Conservation (phyloP, 1,140 invertebrate species). For the Penaeus chinensis region DNA sequence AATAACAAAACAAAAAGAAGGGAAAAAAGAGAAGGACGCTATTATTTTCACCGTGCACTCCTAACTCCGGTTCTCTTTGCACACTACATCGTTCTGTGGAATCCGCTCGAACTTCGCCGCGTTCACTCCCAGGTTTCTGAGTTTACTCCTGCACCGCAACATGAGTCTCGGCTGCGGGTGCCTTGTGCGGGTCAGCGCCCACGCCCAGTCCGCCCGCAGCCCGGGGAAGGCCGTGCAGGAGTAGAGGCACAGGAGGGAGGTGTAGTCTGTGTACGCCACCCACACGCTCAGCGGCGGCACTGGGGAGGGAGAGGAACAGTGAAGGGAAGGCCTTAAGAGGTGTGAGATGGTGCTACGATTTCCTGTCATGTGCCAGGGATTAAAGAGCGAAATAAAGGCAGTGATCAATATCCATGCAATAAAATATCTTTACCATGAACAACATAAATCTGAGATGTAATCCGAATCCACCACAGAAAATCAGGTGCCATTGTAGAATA, state of each 20-base stretch:
- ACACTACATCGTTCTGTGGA: background rate
- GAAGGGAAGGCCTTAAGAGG: background rate
- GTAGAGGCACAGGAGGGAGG: constrained; percentile 33
- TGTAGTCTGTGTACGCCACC: constrained; percentile 44
- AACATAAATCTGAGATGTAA: too few species aligned
- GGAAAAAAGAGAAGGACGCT: background rate
- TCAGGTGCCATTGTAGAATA: too few species aligned
- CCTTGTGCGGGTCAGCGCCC: constrained; percentile 19
- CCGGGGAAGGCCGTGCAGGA: constrained; percentile 37
- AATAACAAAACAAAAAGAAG: constrained; percentile 44
- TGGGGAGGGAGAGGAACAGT: background rate
- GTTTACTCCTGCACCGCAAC: constrained; percentile 6
- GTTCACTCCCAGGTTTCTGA: constrained; percentile 15
- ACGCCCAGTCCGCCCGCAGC: constrained; percentile 43
- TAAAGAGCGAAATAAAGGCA: too few species aligned
- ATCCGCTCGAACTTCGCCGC: constrained; percentile 30
- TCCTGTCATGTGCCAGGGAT: background rate
- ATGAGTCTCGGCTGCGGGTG: constrained; percentile 14
- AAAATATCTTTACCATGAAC: background rate
- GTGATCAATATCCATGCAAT: too few species aligned
- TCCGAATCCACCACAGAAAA: too few species aligned
- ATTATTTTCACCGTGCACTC: background rate
- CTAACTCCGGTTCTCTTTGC: background rate
- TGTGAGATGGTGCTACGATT: background rate
- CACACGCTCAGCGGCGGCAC: constrained; percentile 43